A percentile compares a stretch with the other conserved stretches of the same genome.
Evolutionary conservation across 2,797 vertebrate genomes (phyloP).

Genomic region (Mustela erminea): DNA sequence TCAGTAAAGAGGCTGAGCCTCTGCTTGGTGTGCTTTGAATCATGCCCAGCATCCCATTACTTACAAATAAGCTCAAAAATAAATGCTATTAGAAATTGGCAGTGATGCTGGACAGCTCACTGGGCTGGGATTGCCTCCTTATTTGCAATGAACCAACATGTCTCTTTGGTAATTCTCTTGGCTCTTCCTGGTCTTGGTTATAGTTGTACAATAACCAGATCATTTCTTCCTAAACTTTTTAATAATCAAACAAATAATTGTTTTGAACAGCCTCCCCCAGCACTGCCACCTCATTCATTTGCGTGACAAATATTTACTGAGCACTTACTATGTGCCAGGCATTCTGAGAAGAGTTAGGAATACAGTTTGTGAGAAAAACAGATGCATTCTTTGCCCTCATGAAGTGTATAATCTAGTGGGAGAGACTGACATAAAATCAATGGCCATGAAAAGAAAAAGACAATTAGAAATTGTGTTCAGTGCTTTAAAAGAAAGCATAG

Average conservation of each 20-base stretch:
- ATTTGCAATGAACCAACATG: background rate
- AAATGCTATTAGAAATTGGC: background rate
- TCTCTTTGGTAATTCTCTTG: background rate
- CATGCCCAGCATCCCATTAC: background rate
- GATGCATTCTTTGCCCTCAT: background rate
- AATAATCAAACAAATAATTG: background rate
- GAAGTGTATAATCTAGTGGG: background rate
- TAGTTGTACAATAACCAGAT: background rate
- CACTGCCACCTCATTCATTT: background rate
- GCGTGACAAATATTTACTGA: constrained; percentile 25
- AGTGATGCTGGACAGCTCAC: background rate
- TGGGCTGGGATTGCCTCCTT: background rate
- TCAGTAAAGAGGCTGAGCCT: background rate
- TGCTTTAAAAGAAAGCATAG: background rate
- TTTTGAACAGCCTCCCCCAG: background rate
- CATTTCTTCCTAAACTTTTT: background rate
- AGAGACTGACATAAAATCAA: background rate
- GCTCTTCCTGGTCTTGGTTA: background rate
- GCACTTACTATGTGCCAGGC: background rate
- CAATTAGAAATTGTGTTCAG: background rate
- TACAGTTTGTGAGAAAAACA: background rate
- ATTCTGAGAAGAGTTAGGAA: background rate
- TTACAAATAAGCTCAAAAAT: background rate
- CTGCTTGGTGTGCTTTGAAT: background rate
- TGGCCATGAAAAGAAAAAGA: background rate